Evolutionary conservation across 2,113 vertebrate genomes (phyloP).

Genomic region (Poecile atricapillus): DNA sequence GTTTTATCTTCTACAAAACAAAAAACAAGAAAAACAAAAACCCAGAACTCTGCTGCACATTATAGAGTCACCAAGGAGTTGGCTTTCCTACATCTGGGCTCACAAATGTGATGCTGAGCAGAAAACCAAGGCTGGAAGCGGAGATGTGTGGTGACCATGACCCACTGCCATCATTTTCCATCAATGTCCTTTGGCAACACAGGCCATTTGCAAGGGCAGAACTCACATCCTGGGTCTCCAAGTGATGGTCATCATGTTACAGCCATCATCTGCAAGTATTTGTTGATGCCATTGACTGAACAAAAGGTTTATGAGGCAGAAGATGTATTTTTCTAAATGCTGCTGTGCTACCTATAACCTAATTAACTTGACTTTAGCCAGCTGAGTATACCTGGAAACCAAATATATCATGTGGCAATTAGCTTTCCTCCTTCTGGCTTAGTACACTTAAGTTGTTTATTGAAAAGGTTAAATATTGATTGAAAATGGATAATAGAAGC

Average conservation of each 20-base stretch:
- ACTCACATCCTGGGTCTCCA: not conserved
- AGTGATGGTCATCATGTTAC: slow-evolving; percentile 10
- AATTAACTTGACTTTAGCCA: slow-evolving; percentile 68
- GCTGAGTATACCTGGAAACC: slow-evolving; percentile 61
- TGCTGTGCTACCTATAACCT: slow-evolving; percentile 66
- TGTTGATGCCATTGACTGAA: slow-evolving; percentile 56
- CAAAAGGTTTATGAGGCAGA: slow-evolving; percentile 49
- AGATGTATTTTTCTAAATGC: slow-evolving; percentile 59
- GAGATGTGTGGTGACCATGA: not conserved
- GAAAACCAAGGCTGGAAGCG: not conserved
- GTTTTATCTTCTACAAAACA: not conserved
- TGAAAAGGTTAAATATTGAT: slow-evolving; percentile 65
- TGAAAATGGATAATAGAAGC: slow-evolving; percentile 54
- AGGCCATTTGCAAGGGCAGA: not conserved
- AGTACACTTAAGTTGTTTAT: slow-evolving; percentile 58
- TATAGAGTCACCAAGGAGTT: not conserved
- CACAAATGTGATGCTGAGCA: not conserved
- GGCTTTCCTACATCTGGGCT: not conserved
- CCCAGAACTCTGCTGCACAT: not conserved
- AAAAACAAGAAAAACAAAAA: not conserved
- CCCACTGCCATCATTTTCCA: not conserved
- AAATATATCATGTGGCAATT: slow-evolving; percentile 63
- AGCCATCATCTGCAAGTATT: slow-evolving; percentile 27
- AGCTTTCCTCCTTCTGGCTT: slow-evolving; percentile 59
- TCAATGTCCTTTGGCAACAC: not conserved